These are phyloP conservation scores for Eublepharis macularius DNA, from an alignment of 2,113 vertebrate genomes.

Conservation along the genomic window DNA sequence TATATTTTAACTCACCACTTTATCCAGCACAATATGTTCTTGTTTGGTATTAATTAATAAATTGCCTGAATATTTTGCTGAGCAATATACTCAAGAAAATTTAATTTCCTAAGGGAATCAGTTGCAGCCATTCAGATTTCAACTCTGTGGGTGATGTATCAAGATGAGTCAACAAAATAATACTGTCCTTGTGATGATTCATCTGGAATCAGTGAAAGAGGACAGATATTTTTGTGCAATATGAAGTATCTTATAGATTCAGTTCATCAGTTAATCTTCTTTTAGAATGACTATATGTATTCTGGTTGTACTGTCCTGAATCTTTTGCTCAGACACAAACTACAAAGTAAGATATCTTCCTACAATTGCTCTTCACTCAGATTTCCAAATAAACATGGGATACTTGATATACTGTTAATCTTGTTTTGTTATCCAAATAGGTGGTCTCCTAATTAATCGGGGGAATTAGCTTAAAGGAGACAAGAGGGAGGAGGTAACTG, in stretches of 20 bases:
- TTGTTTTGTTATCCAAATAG: neutral
- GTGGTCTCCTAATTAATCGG: too few species aligned
- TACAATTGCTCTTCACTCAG: neutral
- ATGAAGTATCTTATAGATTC: neutral
- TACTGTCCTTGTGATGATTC: neutral
- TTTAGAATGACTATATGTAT: neutral
- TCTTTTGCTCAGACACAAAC: neutral
- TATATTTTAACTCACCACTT: neutral
- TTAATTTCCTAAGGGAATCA: neutral
- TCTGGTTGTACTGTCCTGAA: neutral
- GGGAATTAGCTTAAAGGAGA: too few species aligned
- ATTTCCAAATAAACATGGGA: neutral
- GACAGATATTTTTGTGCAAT: neutral
- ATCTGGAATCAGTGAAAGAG: neutral
- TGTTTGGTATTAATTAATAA: neutral
- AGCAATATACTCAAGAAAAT: neutral
- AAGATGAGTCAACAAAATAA: neutral
- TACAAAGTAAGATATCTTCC: neutral
- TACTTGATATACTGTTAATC: neutral
- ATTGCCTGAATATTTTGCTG: constrained; percentile 1
- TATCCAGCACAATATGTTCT: neutral
- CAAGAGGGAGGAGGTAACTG: too few species aligned
- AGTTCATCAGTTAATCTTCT: neutral
- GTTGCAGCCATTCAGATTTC: neutral
- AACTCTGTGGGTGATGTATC: neutral